Base-by-base conservation (phyloP, 2,113 vertebrate species). In the Oxyura jamaicensis region DNA sequence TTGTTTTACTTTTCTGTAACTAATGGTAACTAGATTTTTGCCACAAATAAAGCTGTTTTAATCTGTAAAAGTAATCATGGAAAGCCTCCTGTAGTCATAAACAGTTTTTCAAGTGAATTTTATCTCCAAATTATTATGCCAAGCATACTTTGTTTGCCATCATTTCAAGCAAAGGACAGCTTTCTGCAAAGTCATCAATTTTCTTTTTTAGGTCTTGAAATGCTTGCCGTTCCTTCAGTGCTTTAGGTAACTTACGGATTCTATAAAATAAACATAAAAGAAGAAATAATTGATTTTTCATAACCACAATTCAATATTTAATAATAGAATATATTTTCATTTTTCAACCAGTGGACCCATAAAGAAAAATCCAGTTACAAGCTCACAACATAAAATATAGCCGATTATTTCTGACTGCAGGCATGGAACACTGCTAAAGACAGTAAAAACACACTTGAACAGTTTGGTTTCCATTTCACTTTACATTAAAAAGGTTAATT, bases 121-220 rank as follows among this genome's bases (percentile, higher is more conserved):
- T 74, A 82, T 96, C 33, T 92, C 42, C 41, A 89, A 79, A 94
- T 85, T 77, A 67, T 66, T 67, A 83, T 33, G 48, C 18, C 22
- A 39, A 92, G 93, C 95, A 48, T 85, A 98, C 98, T 97, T 99
- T 98, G 97, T 98, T 98, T 91, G 98, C 96, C 98, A 99, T 98
- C 98, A 99, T 98, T 97, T 97, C 96, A 93, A 99, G 98, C 80
- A 99, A 97, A 55, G 98, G 98, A 83, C 98, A 99, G 59, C 95
- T 98, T 86, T 98, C 98, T 26, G 96, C 97, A 96, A 99, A 99
- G 97, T 99, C 98, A 92, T 98, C 98, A 25, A 98, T 98, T 55
- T 91, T 98, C 67, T 97, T 98, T 96, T 99, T 99, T 33, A 99
- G 95, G 48, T 99, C 98, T 84, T 97, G 96, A 92, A 98, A 99